phyloP scores from a whole-genome alignment of 2,113 vertebrate genomes.

The Cephalophus harveyi region DNA sequence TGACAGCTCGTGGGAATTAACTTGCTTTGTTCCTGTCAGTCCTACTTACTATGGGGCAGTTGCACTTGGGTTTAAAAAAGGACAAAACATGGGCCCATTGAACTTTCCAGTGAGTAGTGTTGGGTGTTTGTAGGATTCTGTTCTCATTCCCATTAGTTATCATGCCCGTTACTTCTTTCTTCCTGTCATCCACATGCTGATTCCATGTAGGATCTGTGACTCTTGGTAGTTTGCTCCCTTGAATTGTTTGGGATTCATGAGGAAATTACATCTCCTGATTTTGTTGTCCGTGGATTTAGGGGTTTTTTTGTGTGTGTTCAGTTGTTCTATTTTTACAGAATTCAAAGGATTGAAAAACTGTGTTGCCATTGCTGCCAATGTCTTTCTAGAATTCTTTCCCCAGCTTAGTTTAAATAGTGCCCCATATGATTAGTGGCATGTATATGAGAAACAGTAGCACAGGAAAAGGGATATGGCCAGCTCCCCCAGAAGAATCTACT shows the following conservation, averaged over 20 bases:
- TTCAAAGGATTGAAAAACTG: background rate
- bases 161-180: background rate
- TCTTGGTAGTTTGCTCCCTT: background rate
- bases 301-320: background rate
- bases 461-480: background rate
- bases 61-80: background rate
- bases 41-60: background rate
- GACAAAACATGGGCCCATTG: background rate
- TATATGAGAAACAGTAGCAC: background rate
- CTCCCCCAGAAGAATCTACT: background rate
- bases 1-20: background rate
- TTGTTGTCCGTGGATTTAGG: background rate
- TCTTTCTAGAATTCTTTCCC: background rate
- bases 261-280: background rate
- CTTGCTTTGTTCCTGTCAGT: background rate
- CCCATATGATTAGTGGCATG: background rate
- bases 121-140: background rate
- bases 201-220: background rate
- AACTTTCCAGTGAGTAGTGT: background rate
- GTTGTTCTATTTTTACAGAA: background rate
- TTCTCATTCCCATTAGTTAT: background rate
- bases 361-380: background rate
- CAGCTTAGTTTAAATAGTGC: background rate
- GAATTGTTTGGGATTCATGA: background rate
- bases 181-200: background rate